Conservation (phyloP, 2,113 vertebrate genomes). For the Hippocampus barbouri region DNA sequence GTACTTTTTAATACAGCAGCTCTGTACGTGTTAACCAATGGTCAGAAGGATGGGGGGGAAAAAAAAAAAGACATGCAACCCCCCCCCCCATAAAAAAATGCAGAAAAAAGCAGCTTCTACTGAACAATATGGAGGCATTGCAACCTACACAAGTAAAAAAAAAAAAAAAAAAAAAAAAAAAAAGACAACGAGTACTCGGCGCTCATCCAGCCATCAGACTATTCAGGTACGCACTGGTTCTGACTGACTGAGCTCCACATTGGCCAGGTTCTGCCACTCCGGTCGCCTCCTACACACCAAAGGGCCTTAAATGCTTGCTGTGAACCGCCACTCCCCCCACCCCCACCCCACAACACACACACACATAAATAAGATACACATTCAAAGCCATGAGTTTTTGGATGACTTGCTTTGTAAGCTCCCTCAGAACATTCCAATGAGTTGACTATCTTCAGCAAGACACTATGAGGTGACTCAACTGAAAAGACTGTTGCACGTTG, state of each 20-base stretch:
- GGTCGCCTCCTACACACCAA: neutral
- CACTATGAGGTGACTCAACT: conserved; percentile 13
- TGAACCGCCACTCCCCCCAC: neutral
- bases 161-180: too few relatives aligned
- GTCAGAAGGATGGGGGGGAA: neutral
- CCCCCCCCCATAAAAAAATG: too few relatives aligned
- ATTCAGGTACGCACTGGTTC: conserved; percentile 34
- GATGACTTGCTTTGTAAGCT: conserved; percentile 12
- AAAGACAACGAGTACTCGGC: neutral
- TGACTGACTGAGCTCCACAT: conserved; percentile 48
- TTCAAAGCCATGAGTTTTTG: conserved; percentile 9
- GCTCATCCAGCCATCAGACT: conserved; percentile 26
- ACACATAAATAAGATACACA: conserved; percentile 18
- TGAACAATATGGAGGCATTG: neutral
- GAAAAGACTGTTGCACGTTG: conserved; percentile 2
- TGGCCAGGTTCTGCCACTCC: conserved; percentile 23
- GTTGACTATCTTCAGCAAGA: conserved; percentile 12
- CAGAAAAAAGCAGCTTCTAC: neutral
- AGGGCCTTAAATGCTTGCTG: conserved; percentile 22
- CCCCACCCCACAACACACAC: too few relatives aligned
- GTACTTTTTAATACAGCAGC: conserved; percentile 51
- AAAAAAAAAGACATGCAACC: neutral
- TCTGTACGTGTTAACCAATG: conserved; percentile 21
- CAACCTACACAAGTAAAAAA: neutral
- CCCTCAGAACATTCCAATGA: conserved; percentile 19